Evolutionary conservation across 2,888 invertebrate genomes (phyloP).

Genomic region (Rosalia funebris): DNA sequence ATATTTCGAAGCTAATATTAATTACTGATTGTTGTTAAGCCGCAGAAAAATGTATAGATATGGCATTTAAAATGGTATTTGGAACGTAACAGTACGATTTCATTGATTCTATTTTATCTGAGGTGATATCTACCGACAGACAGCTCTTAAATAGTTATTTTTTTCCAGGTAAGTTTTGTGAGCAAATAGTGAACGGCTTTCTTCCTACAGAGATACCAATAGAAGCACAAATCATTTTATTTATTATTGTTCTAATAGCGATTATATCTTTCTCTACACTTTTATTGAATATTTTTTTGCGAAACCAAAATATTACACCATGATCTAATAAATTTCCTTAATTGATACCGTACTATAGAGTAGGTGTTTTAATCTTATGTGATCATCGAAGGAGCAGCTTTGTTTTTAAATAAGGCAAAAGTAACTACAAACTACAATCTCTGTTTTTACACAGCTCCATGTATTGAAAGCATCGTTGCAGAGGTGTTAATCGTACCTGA

Average conservation of each 20-base stretch:
- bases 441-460: not conserved
- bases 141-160: not conserved
- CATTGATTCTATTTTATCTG: not conserved
- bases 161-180: constrained; percentile 1
- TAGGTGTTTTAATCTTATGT: constrained; percentile 13
- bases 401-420: constrained; percentile 21
- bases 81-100: not conserved
- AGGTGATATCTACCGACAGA: not conserved
- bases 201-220: not conserved
- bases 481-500: constrained; percentile 22
- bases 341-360: constrained; percentile 13
- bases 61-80: not conserved
- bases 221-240: constrained; percentile 10
- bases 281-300: constrained; percentile 24
- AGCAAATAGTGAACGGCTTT: constrained; percentile 16
- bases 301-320: not conserved
- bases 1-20: too few relatives aligned
- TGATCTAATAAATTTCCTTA: constrained; percentile 20
- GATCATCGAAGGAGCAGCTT: constrained; percentile 14
- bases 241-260: constrained; percentile 6
- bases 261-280: constrained; percentile 12
- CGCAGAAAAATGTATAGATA: too few relatives aligned
- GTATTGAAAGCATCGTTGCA: constrained; percentile 1
- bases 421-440: constrained; percentile 15
- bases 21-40: too few relatives aligned